phyloP scores from a whole-genome alignment of 2,888 invertebrate species.

The Anticlea derivata region DNA sequence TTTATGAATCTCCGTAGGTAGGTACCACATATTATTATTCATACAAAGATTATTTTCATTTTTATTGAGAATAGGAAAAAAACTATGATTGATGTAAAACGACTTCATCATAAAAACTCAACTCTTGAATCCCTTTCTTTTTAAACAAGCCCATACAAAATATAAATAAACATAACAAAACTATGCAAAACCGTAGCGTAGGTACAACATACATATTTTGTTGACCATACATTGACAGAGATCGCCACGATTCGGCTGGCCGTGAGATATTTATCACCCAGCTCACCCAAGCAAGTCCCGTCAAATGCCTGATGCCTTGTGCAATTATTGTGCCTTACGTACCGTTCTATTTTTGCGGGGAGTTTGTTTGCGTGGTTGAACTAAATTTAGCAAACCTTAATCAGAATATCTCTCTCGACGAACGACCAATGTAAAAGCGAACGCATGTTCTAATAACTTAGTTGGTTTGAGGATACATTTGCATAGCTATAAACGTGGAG shows the following conservation, averaged over 20 bases:
- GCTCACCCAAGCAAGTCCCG: conserved; percentile 22
- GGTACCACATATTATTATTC: too few species aligned
- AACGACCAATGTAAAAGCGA: conserved; percentile 48
- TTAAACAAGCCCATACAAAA: too few species aligned
- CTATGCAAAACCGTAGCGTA: too few species aligned
- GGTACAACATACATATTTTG: too few species aligned
- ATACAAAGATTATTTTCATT: too few species aligned
- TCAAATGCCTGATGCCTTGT: conserved; percentile 40
- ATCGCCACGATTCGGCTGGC: not conserved
- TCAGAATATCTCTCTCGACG: conserved; percentile 64
- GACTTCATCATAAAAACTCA: too few species aligned
- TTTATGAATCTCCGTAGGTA: too few species aligned
- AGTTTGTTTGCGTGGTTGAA: conserved; percentile 72
- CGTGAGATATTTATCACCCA: not conserved
- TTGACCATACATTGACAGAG: not conserved
- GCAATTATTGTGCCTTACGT: conserved; percentile 59
- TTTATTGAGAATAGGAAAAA: too few species aligned
- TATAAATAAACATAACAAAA: too few species aligned
- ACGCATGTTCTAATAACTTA: conserved; percentile 48
- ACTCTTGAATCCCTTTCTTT: too few species aligned
- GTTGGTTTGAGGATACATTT: conserved; percentile 20
- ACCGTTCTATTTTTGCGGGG: conserved; percentile 63
- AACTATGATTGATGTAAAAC: too few species aligned
- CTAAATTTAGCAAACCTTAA: conserved; percentile 68
- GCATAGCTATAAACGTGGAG: not conserved